Conservation (phyloP, 2,113 vertebrate species). For the Phaetusa simplex region DNA sequence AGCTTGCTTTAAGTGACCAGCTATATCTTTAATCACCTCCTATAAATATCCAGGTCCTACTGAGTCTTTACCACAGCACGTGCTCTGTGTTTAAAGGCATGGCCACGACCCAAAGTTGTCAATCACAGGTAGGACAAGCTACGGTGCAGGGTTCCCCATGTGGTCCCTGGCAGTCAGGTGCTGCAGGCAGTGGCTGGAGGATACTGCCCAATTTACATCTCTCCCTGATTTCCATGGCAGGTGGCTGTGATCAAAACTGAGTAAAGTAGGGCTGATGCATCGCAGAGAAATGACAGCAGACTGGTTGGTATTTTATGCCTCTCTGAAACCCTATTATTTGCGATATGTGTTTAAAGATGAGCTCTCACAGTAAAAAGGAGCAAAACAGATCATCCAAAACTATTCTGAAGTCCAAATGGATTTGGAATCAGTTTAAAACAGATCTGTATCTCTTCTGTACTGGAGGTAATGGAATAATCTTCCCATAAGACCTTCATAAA, state of each 20-base stretch:
- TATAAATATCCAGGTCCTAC: not conserved
- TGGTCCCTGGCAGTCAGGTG: not conserved
- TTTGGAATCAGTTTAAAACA: not conserved
- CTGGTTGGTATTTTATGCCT: not conserved
- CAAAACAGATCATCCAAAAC: not conserved
- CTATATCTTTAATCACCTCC: not conserved
- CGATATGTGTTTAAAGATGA: not conserved
- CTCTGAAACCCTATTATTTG: not conserved
- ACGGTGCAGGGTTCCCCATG: fast-evolving
- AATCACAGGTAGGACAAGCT: not conserved
- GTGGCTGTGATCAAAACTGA: not conserved
- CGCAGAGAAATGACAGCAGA: not conserved
- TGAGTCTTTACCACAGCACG: not conserved
- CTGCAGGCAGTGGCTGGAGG: not conserved
- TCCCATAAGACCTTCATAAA: not conserved
- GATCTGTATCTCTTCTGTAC: not conserved
- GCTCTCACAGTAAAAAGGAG: not conserved
- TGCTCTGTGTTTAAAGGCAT: not conserved
- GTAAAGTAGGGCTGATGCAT: not conserved
- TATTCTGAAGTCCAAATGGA: not conserved
- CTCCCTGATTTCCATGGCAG: fast-evolving
- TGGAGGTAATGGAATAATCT: not conserved
- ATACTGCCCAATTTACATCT: not conserved
- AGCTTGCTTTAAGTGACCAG: not conserved
- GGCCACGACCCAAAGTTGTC: fast-evolving